Evolutionary conservation across 2,888 invertebrate genomes (phyloP), one percentile per base, ranked within the genome.

Genomic region (Dryadula phaetusa): DNA sequence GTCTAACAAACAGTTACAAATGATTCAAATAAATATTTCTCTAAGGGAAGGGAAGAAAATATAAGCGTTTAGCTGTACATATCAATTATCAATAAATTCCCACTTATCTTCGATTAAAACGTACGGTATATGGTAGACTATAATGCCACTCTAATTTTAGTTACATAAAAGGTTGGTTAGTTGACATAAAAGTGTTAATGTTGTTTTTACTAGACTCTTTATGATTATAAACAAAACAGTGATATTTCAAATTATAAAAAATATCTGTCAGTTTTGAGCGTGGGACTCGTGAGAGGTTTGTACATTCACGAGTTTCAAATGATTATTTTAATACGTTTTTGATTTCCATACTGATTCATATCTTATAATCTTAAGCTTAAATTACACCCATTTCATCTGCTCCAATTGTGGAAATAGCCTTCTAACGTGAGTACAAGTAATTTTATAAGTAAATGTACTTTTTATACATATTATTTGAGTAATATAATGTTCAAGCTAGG

Each of bases 381-480:
- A 37, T 40, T 22, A 56, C 22, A n/a, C 40, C 4, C 14, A 56
- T 56, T 22, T 56, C 3, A 22, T 56, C n/a, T n/a, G n/a, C 12
- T 12, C 18, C 7, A 16, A 14, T 25, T 14, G 34, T 37, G 7
- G 37, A 49, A 49, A 62, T 25, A 18, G 64, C 40, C 42, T 58
- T 70, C 64, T 70, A 72, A 70, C 22, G 25, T 79, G 20, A 76
- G 72, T 75, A 72, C 75, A 75, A 73, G 75, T 81, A 75, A 80
- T 82, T 83, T 82, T 85, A 82, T 81, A 84, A 83, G 44, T 44
- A 44, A 42, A 44, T 44, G 18, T 44, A 7, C n/a, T 42, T 42
- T 42, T 42, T 3, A 42, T 12, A 12, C 12, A 37, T 37, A 37
- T 12, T 37, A 37, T 37, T 12, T 37, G 37, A 12, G 37, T 28